phyloP scores from a whole-genome alignment of 2,113 vertebrate genomes.

The Pelmatolapia mariae region DNA sequence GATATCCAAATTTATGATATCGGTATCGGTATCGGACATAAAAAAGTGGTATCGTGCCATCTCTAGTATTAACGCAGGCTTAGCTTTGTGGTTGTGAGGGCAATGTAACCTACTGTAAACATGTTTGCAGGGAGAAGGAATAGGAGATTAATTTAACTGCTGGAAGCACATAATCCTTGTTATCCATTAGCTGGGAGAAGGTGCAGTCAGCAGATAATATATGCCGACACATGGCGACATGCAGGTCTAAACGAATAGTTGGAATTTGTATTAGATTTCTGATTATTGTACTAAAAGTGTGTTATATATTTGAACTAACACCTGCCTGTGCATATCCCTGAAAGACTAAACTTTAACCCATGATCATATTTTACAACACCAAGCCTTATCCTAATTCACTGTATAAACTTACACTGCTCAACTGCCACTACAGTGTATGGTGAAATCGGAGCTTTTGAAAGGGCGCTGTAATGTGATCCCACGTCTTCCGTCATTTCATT shows the following conservation, averaged over 20 bases:
- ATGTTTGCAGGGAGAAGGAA: conserved; percentile 32
- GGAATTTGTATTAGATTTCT: neutral
- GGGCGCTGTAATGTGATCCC: neutral
- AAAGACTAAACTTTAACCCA: neutral
- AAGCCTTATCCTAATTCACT: neutral
- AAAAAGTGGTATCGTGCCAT: no score
- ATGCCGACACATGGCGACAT: neutral
- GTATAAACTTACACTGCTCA: neutral
- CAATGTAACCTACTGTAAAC: conserved; percentile 29
- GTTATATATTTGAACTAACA: neutral
- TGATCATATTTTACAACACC: neutral
- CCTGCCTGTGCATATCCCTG: neutral
- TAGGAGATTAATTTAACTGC: conserved; percentile 37
- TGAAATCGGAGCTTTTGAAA: neutral
- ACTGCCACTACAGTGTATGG: neutral
- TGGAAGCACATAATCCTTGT: conserved; percentile 10
- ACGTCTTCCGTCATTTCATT: neutral
- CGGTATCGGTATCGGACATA: no score
- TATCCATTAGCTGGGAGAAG: neutral
- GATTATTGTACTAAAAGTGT: neutral
- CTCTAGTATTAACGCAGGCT: neutral
- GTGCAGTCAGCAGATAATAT: neutral
- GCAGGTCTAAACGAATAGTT: neutral
- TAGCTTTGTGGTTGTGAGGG: neutral
- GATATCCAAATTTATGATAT: no score